phyloP scores from a whole-genome alignment of 2,888 invertebrate species.

The Acrocyrtus sp. region DNA sequence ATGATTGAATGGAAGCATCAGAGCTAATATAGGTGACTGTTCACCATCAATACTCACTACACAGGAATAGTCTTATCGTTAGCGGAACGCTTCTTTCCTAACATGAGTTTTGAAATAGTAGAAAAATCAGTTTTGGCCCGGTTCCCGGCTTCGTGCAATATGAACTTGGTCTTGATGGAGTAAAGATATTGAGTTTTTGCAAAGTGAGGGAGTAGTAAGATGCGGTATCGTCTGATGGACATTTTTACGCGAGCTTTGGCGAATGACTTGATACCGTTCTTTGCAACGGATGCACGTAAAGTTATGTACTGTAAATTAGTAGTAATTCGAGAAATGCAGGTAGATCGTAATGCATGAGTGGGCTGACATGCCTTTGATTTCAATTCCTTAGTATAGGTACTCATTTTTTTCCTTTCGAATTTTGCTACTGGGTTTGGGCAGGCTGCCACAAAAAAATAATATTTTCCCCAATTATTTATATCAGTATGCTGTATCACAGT shows the following conservation, averaged over 20 bases:
- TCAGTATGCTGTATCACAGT: too few relatives aligned
- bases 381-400: background rate
- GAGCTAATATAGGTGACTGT: too few relatives aligned
- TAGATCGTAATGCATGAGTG: background rate
- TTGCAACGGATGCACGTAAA: background rate
- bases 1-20: background rate
- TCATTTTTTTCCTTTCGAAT: background rate
- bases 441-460: too few relatives aligned
- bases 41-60: too few relatives aligned
- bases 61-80: too few relatives aligned
- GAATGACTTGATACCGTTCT: background rate
- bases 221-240: too few relatives aligned
- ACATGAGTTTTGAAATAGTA: too few relatives aligned
- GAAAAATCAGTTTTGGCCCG: background rate
- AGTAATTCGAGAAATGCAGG: background rate
- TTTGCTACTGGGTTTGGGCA: background rate
- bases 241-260: background rate
- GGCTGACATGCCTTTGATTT: background rate
- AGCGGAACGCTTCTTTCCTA: too few relatives aligned
- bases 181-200: too few relatives aligned
- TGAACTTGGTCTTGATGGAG: background rate
- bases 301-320: too few relatives aligned
- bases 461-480: too few relatives aligned
- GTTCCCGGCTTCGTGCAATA: background rate
- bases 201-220: too few relatives aligned